Evolutionary conservation across 2,888 invertebrate genomes (phyloP).

Genomic region (Leptopilina myrica): DNA sequence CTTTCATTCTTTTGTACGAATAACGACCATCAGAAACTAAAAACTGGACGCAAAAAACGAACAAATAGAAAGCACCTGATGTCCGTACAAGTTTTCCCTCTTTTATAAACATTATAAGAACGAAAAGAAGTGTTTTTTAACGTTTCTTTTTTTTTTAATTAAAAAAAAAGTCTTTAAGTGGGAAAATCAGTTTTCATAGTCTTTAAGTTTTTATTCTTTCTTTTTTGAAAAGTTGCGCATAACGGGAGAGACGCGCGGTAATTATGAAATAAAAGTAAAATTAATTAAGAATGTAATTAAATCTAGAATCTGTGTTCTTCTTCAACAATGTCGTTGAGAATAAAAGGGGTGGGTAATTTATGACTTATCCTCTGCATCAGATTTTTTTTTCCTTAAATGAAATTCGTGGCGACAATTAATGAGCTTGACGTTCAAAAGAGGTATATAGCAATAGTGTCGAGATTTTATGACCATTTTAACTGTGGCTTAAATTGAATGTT

Average conservation of each 20-base stretch:
- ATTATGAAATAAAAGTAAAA: slow-evolving; percentile 5
- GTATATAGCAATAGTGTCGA: slow-evolving; percentile 12
- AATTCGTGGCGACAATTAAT: slow-evolving; percentile 14
- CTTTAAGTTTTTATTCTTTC: too few species aligned
- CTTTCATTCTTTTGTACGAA: slow-evolving; percentile 22
- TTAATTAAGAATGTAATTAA: slow-evolving; percentile 22
- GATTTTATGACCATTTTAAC: slow-evolving; percentile 33
- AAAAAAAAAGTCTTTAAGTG: too few species aligned
- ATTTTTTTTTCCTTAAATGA: slow-evolving; percentile 10
- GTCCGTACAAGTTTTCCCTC: neutral
- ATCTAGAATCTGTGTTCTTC: neutral
- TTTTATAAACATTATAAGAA: neutral
- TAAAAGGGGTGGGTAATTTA: neutral
- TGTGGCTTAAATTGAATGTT: slow-evolving; percentile 20
- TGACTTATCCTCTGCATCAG: neutral
- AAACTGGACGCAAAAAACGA: slow-evolving; percentile 4
- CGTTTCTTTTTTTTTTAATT: too few species aligned
- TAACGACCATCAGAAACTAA: slow-evolving; percentile 28
- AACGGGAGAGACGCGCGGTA: too few species aligned
- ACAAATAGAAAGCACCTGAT: slow-evolving; percentile 3
- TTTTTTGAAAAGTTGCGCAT: neutral
- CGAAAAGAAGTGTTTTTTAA: neutral
- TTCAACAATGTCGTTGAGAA: neutral
- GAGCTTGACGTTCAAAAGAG: slow-evolving; percentile 13
- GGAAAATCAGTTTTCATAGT: too few species aligned